Evolutionary conservation across 2,113 vertebrate genomes (phyloP), one percentile per base, ranked within the genome.

Genomic region (Sphaerodactylus townsendi): DNA sequence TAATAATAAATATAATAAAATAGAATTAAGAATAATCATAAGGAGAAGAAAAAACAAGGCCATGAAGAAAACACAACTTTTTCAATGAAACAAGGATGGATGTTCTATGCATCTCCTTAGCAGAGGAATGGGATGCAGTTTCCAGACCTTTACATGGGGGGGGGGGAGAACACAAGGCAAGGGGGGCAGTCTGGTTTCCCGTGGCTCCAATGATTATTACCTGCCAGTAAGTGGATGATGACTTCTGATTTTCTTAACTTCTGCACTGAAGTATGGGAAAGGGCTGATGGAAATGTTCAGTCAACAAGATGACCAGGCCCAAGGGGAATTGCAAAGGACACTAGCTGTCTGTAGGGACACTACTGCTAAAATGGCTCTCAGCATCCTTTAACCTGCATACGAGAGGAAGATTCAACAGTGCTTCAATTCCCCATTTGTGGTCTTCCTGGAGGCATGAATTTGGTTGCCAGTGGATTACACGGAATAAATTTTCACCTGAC

Each of bases 41-140:
- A 3, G 33, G 9, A 33, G 35, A 90, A 95, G 93, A 93, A 95
- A 62, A 56, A 96, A 93, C 93, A 88, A 95, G 90, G 93, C 91
- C 92, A 89, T 95, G 91, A 93, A 93, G 23, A 95, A 81, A 92
- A 85, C 50, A 23, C 53, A 56, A 56, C 53, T 88, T 86, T 62
- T 62, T 28, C 59, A 93, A 94, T 85, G 7, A 84, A 93, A 92
- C 85, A 91, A 95, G 94, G 94, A 91, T 93, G 70, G 39, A 92
- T 92, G 95, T 94, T 92, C 92, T 94, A 92, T 95, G 96, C 93
- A 94, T 94, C 94, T 96, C 93, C 94, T 91, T 85, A 93, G 95
- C 90, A 80, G 93, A 96, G 92, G 93, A 88, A 94, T 89, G 70
- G 11, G 93, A 93, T 95, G 96, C 95, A 92, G 93, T 95, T 96